These are phyloP conservation scores for Drosophila nebulosa DNA, from an alignment of 1,140 invertebrate species.

Conservation along the genomic window DNA sequence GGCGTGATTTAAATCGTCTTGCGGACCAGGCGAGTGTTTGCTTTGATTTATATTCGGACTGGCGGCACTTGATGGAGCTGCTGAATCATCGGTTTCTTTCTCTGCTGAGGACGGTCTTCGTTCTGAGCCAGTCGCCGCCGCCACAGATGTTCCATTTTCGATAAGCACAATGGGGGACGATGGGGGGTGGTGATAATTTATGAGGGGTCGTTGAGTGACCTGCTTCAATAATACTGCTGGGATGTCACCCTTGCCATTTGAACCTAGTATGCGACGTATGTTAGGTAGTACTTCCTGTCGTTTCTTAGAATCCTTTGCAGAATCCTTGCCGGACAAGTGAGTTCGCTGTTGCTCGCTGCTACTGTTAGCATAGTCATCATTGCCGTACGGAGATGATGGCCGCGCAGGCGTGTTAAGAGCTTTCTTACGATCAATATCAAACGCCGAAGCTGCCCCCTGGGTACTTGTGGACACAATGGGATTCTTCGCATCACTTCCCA, in stretches of 20 bases:
- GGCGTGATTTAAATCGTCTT: slow-evolving; percentile 27
- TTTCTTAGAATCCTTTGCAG: slow-evolving; percentile 11
- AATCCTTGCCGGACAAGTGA: background rate
- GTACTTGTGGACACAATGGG: slow-evolving; percentile 27
- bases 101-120: slow-evolving; percentile 3
- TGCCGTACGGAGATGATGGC: background rate
- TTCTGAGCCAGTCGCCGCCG: background rate
- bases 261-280: slow-evolving; percentile 90
- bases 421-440: slow-evolving; percentile 83
- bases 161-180: slow-evolving; percentile 61
- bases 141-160: slow-evolving; percentile 18
- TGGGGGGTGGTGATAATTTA: slow-evolving; percentile 56
- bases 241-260: slow-evolving; percentile 89
- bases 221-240: slow-evolving; percentile 87
- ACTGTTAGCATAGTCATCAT: slow-evolving; percentile 1
- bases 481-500: slow-evolving; percentile 33
- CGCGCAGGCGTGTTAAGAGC: slow-evolving; percentile 87
- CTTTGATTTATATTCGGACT: slow-evolving; percentile 75
- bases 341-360: slow-evolving; percentile 3
- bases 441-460: slow-evolving; percentile 18
- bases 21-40: slow-evolving; percentile 22
- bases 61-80: background rate
- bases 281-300: slow-evolving; percentile 86
- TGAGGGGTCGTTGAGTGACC: slow-evolving; percentile 83
- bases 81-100: slow-evolving; percentile 22